Conservation (phyloP, 2,888 invertebrate genomes). For the Heteropelma amictum region DNA sequence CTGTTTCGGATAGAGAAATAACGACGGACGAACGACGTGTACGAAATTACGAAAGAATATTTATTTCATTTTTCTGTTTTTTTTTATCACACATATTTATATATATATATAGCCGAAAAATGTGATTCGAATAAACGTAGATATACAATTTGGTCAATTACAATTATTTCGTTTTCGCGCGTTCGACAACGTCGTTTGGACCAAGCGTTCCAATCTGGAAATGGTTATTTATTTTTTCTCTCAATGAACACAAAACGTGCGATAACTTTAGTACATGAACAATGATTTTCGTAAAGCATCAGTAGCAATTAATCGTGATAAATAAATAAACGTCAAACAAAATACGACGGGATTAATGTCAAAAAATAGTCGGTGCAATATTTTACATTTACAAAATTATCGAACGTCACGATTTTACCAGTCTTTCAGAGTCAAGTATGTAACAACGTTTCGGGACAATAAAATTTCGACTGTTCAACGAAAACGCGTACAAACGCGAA, state of each 20-base stretch:
- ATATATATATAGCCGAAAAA: constrained; percentile 37
- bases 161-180: constrained; percentile 58
- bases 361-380: background rate
- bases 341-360: background rate
- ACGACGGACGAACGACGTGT: constrained; percentile 63
- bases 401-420: background rate
- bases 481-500: constrained; percentile 34
- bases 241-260: no score
- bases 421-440: constrained; percentile 1
- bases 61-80: constrained; percentile 61
- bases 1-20: constrained; percentile 44
- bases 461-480: constrained; percentile 20
- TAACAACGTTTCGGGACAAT: constrained; percentile 1
- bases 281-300: background rate
- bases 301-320: background rate
- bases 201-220: constrained; percentile 27
- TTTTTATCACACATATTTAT: constrained; percentile 42
- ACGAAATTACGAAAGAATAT: constrained; percentile 67
- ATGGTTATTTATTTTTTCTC: constrained; percentile 13
- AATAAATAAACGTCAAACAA: background rate
- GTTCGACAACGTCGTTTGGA: constrained; percentile 53
- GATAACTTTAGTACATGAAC: constrained; percentile 1
- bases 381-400: background rate
- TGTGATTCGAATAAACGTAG: constrained; percentile 14
- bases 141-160: constrained; percentile 30